Conservation (phyloP, 1,140 invertebrate species). For the Coenobita brevimanus region DNA sequence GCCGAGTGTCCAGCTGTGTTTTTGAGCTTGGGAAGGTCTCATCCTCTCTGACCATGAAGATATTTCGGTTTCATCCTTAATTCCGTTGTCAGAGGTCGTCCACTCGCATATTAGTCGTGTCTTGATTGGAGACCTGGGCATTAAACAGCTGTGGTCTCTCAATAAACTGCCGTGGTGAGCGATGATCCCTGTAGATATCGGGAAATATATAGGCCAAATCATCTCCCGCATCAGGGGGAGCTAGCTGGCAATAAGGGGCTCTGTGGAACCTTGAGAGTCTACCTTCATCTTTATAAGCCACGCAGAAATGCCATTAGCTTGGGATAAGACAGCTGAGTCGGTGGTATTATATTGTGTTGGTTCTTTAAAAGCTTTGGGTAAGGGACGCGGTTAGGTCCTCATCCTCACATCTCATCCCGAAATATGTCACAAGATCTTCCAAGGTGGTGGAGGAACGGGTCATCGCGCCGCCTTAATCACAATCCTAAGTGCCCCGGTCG, state of each 20-base stretch:
- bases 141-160: slow-evolving; percentile 21
- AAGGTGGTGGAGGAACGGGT: not conserved
- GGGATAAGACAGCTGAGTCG: too few species aligned
- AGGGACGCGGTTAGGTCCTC: too few species aligned
- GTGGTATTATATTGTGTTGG: too few species aligned
- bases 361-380: too few species aligned
- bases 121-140: slow-evolving; percentile 45
- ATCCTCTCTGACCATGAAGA: not conserved
- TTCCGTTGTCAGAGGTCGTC: slow-evolving; percentile 28
- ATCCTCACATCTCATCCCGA: too few species aligned
- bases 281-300: too few species aligned
- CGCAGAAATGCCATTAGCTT: too few species aligned
- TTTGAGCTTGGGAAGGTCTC: too few species aligned
- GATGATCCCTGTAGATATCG: slow-evolving; percentile 45
- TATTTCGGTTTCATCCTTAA: not conserved
- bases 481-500: slow-evolving; percentile 50
- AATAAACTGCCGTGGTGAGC: slow-evolving; percentile 18
- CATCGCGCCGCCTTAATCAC: slow-evolving; percentile 47
- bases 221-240: slow-evolving; percentile 24
- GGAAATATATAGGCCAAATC: slow-evolving; percentile 28
- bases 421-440: slow-evolving; percentile 11
- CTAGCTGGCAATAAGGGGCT: slow-evolving; percentile 24
- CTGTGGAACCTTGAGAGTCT: not conserved
- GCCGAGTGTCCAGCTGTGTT: too few species aligned
- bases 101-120: slow-evolving; percentile 15